A percentile compares a stretch with the other conserved stretches of the same genome.
These are phyloP conservation scores for Pseudomyrmex pallidus DNA, from an alignment of 1,140 invertebrate species.

Conservation along the genomic window DNA sequence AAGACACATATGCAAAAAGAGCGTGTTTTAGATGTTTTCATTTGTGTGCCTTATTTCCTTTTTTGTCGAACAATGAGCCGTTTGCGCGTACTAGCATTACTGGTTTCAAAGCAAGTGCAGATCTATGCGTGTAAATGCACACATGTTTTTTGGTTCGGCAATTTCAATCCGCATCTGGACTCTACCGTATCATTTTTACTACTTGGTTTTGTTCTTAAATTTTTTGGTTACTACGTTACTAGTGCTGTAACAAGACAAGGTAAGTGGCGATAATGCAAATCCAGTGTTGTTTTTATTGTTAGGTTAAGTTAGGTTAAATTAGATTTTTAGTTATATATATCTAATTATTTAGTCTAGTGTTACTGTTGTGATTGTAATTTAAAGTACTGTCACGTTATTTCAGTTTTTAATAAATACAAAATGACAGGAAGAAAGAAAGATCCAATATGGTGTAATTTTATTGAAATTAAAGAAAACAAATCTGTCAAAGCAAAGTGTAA, in stretches of 20 bases:
- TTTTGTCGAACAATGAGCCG: no score
- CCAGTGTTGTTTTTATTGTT: no score
- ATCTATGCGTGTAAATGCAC: neutral
- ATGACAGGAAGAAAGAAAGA: slow-evolving; percentile 21
- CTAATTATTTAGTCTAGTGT: neutral
- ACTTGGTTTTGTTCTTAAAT: neutral
- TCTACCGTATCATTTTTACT: neutral
- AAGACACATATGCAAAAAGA: no score
- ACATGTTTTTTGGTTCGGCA: neutral
- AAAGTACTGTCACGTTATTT: neutral
- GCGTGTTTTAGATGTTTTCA: no score
- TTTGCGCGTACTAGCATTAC: neutral
- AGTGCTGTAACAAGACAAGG: neutral
- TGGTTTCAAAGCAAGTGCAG: neutral
- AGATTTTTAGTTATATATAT: neutral
- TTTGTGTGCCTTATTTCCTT: no score
- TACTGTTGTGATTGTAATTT: no score
- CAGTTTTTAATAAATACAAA: slow-evolving; percentile 18
- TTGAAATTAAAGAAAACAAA: slow-evolving; percentile 29
- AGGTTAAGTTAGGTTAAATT: neutral
- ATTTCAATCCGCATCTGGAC: neutral
- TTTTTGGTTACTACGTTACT: neutral
- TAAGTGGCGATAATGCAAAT: slow-evolving; percentile 4
- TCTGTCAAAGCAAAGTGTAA: slow-evolving; percentile 16
- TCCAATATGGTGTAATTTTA: slow-evolving; percentile 15